Percentiles rank a stretch among this genome's conserved stretches.
Evolutionary conservation across 2,113 vertebrate species (phyloP).

Genomic region (Colossoma macropomum): DNA sequence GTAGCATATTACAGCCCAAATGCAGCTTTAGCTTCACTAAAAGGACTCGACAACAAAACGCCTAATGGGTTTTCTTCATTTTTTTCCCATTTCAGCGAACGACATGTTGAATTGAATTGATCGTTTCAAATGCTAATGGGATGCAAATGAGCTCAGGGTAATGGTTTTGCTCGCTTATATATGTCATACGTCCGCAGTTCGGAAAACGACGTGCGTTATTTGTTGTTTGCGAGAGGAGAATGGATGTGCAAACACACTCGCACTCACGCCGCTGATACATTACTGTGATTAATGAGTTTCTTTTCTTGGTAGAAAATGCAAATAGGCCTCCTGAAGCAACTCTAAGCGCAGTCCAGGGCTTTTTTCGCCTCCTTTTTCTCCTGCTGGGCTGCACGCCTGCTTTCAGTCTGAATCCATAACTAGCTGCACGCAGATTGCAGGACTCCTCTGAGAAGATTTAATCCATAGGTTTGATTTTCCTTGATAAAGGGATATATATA

Average conservation of each 20-base stretch:
- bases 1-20: not conserved
- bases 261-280: slow-evolving; percentile 7
- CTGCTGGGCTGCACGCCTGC: not conserved
- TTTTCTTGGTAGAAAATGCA: slow-evolving; percentile 40
- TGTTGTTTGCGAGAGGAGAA: slow-evolving; percentile 36
- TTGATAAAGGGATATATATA: slow-evolving; percentile 14
- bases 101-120: slow-evolving; percentile 37
- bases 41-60: not conserved
- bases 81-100: slow-evolving; percentile 25
- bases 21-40: no score
- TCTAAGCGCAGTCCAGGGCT: not conserved
- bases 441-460: slow-evolving; percentile 18
- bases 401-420: slow-evolving; percentile 6
- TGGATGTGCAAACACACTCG: slow-evolving; percentile 5
- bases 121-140: slow-evolving; percentile 47
- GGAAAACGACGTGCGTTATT: slow-evolving; percentile 11
- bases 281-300: slow-evolving; percentile 55
- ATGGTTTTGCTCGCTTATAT: slow-evolving; percentile 22
- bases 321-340: slow-evolving; percentile 13
- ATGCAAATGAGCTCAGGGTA: slow-evolving; percentile 45
- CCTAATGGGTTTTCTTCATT: not conserved
- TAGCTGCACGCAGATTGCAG: not conserved
- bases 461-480: slow-evolving; percentile 3
- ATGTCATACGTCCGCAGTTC: slow-evolving; percentile 18
- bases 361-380: not conserved